Evolutionary conservation across 2,888 invertebrate genomes (phyloP).

Genomic region (Micoletzkya japonica): DNA sequence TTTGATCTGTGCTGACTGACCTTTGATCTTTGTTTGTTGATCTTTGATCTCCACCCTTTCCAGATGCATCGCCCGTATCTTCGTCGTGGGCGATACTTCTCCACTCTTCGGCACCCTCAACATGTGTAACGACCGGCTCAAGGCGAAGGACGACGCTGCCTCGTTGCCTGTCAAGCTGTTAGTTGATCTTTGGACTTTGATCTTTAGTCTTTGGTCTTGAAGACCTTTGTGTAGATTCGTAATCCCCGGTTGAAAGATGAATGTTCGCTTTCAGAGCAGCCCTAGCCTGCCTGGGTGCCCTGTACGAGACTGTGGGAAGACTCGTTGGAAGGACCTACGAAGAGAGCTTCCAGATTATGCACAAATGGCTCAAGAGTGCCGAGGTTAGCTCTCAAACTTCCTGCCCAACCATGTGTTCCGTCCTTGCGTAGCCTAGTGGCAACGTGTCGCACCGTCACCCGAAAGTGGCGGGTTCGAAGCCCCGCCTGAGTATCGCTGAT

Average conservation of each 20-base stretch:
- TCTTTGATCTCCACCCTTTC: not conserved
- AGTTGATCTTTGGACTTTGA: slow-evolving; percentile 66
- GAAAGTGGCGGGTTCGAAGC: slow-evolving; percentile 13
- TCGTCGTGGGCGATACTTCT: slow-evolving; percentile 95
- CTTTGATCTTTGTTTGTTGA: not conserved
- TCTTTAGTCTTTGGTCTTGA: too few species aligned
- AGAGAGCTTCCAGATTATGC: slow-evolving; percentile 89
- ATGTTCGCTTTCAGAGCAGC: slow-evolving; percentile 87
- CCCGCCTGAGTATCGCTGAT: slow-evolving; percentile 22
- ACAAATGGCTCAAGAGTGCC: slow-evolving; percentile 86
- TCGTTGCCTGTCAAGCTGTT: slow-evolving; percentile 92
- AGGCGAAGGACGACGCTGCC: slow-evolving; percentile 95
- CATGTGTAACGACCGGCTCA: slow-evolving; percentile 93
- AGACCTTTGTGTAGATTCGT: too few species aligned
- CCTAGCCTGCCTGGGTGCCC: slow-evolving; percentile 86
- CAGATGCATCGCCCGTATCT: slow-evolving; percentile 52
- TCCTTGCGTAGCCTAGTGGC: slow-evolving; percentile 9
- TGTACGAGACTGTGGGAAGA: slow-evolving; percentile 95
- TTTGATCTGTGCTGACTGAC: not conserved
- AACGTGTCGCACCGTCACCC: not conserved
- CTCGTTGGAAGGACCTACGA: slow-evolving; percentile 99
- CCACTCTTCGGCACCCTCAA: slow-evolving; percentile 94
- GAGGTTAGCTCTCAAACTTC: slow-evolving; percentile 68
- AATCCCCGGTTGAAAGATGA: too few species aligned
- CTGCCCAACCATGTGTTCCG: not conserved